Evolutionary conservation across 2,797 vertebrate genomes (phyloP), one percentile per base, ranked within the genome.

Genomic region (Acropternis orthonyx): DNA sequence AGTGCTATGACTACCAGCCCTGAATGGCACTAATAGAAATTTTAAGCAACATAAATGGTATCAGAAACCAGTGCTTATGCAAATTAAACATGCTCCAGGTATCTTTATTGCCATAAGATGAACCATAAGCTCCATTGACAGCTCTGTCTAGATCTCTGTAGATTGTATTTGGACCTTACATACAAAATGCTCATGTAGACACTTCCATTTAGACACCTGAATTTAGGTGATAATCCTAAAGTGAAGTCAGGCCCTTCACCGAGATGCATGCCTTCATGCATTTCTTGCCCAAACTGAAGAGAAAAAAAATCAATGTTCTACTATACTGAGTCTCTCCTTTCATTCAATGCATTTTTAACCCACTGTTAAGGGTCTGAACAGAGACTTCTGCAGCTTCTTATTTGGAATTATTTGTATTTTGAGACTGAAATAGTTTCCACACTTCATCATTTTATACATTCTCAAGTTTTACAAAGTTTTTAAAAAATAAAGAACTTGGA

Each of bases 121-220:
- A 69, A 61, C 48, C 3, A 1, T 26, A 37, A n/a, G 12, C 15
- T 85, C 11, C 15, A 12, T 3, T 39, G 34, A 44, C 32, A 54
- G 19, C 6, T 85, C 19, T 73, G 46, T 58, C 16, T 56, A 34
- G 20, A 72, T 41, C 9, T 68, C 37, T 37, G 14, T 41, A 34
- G 34, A 9, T 65, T 0, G 0, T 32, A 41, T 10, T 44, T 9
- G 10, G 8, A 32, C 7, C 7, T 68, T 54, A 24, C 5, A 41
- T 10, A 61, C 2, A 12, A 20, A 44, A 7, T 34, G 16, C 2
- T 65, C 6, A 21, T 5, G 13, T 11, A 82, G 49, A 16, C 7
- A 16, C 10, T 74, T 65, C 18, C 18, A n/a, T 73, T 37, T 32
- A 62, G 16, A 44, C 6, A 19, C 18, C 30, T 20, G 52, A 61